Evolutionary conservation across 2,888 invertebrate genomes (phyloP).

Genomic region (Tenthredo livida): DNA sequence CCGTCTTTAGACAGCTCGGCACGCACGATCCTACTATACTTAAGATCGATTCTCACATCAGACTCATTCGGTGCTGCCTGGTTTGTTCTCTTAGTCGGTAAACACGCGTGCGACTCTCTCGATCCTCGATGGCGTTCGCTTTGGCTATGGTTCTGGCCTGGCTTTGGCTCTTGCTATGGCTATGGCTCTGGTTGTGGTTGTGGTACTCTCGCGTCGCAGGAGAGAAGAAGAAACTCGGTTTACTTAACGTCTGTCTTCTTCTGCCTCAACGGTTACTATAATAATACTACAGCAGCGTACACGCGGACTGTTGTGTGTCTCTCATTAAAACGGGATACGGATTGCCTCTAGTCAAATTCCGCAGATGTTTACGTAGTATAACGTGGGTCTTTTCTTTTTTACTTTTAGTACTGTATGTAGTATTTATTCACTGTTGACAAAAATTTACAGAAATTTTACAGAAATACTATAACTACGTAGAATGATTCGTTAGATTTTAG

Average conservation of each 20-base stretch:
- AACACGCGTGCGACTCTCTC: background rate
- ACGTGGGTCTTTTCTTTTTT: background rate
- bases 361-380: constrained; percentile 12
- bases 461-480: background rate
- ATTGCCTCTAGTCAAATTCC: background rate
- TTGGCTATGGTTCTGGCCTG: constrained; percentile 1
- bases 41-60: constrained; percentile 26
- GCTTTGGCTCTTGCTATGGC: background rate
- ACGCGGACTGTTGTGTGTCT: background rate
- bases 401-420: background rate
- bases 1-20: background rate
- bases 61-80: background rate
- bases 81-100: constrained; percentile 31
- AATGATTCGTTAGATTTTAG: background rate
- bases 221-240: background rate
- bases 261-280: constrained; percentile 5
- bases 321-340: constrained; percentile 8
- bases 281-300: constrained; percentile 31
- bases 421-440: constrained; percentile 8
- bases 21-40: background rate
- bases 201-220: background rate
- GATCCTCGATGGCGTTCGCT: constrained; percentile 34
- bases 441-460: background rate
- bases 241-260: background rate
- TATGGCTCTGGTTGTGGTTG: background rate